phyloP scores from a whole-genome alignment of 2,797 vertebrate genomes.

The Heterohyrax brucei region DNA sequence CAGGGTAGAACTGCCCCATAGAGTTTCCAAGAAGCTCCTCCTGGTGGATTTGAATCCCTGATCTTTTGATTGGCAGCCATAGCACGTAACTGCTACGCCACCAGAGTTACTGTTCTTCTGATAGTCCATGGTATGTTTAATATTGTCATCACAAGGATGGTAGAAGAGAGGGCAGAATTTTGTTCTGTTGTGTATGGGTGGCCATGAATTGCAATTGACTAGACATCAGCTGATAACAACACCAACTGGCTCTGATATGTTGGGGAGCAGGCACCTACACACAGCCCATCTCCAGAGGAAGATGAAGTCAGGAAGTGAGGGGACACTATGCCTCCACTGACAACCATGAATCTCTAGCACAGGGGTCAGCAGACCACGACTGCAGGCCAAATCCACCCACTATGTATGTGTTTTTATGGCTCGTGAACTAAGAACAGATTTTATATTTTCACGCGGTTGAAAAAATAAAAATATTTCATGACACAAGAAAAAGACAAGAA shows the following conservation, averaged over 20 bases:
- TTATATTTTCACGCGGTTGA: background rate
- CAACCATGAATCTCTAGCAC: background rate
- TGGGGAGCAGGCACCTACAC: background rate
- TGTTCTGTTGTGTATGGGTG: background rate
- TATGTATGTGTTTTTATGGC: background rate
- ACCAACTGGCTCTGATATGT: background rate
- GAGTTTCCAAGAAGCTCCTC: no score
- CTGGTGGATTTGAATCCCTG: no score
- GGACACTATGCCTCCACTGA: rapidly evolving
- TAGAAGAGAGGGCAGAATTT: background rate
- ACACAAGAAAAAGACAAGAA: background rate
- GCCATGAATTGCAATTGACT: no score
- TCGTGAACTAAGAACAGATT: background rate
- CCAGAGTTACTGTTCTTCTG: no score
- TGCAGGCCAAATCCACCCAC: background rate
- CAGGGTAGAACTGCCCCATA: no score
- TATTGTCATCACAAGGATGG: background rate
- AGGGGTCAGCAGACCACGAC: background rate
- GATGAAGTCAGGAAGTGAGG: background rate
- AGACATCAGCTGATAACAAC: background rate
- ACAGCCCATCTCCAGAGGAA: background rate
- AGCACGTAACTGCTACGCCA: no score
- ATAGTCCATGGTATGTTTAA: background rate
- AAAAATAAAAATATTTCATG: background rate
- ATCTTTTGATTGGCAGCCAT: no score